Base-by-base conservation (phyloP, 1,140 invertebrate species). In the Heliothis subflexa region DNA sequence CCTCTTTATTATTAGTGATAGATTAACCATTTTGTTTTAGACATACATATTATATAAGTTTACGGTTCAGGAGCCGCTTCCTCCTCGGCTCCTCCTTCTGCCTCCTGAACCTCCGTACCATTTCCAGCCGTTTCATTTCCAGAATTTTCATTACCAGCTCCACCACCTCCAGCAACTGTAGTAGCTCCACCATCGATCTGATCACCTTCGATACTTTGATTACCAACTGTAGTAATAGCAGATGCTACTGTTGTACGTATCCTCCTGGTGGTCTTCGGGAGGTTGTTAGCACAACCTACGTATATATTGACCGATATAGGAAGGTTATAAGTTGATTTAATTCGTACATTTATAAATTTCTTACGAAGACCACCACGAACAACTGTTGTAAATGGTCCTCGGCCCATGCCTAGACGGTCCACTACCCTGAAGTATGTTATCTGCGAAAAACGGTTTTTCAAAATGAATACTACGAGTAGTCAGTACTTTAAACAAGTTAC, bases 221-320 rank as follows among this genome's bases (percentile, higher is more conserved):
- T 25, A 25, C 21, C 21, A 0, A 25, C 21, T 25, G 21, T 14
- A 13, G 16, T 5, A 10, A 1, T 7, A 59, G 21, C 5, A 28
- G 21, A 5, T 21, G 21, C 2, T 21, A 16, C 16, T 10, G 18
- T 21, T 21, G n/a, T 16, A 10, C 13, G 55, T 13, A 25, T 14
- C 21, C 21, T 57, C 45, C 3, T 73, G 13, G 28, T 12, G 33
- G 14, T 40, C 10, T n/a, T n/a, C 10, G 55, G 52, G 9, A 54
- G 4, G 3, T 74, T 79, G 47, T 81, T 86, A 18, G 78, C 78
- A 64, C 91, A 93, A 0, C 91, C 91, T 0, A 91, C 83, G 59
- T 91, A 91, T 52, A 93, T 82, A 25, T 91, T 91, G 1, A 91
- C 91, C 12, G 90, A 90, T 71, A 93, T 85, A 0, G 91, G 91